phyloP scores from a whole-genome alignment of 2,797 vertebrate species.

The Numenius phaeopus region DNA sequence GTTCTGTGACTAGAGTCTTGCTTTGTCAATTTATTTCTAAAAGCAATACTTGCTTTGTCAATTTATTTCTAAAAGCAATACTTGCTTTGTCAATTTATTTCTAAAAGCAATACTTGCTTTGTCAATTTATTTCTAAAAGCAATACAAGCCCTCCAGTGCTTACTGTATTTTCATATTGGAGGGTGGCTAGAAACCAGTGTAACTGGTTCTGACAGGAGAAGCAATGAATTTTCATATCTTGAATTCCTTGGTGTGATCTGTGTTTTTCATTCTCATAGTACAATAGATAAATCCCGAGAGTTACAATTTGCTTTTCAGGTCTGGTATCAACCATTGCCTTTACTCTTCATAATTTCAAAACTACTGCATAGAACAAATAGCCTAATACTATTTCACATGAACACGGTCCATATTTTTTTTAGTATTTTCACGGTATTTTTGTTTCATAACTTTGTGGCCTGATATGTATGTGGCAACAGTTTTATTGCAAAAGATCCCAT shows the following conservation, averaged over 20 bases:
- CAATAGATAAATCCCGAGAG: not conserved
- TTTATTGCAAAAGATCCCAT: conserved; percentile 17
- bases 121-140: not conserved
- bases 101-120: not conserved
- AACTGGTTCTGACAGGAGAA: not conserved
- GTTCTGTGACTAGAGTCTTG: not conserved
- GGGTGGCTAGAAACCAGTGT: not conserved
- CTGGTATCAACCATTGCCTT: not conserved
- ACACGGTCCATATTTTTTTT: not conserved
- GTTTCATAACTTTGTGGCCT: conserved; percentile 11
- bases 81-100: not conserved
- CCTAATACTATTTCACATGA: not conserved
- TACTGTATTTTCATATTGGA: not conserved
- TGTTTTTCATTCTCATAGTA: not conserved
- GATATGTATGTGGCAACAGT: conserved; percentile 6
- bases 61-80: not conserved
- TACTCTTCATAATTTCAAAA: conserved; percentile 33
- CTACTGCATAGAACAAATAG: not conserved
- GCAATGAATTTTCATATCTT: not conserved
- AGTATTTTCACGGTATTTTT: not conserved
- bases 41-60: not conserved
- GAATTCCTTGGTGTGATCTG: not conserved
- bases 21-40: not conserved
- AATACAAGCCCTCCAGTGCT: not conserved
- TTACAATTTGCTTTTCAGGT: not conserved